Percentiles rank a stretch among this genome's conserved stretches.
These are phyloP conservation scores for Leucophenga montana DNA, from an alignment of 2,888 invertebrate species.

Conservation along the genomic window DNA sequence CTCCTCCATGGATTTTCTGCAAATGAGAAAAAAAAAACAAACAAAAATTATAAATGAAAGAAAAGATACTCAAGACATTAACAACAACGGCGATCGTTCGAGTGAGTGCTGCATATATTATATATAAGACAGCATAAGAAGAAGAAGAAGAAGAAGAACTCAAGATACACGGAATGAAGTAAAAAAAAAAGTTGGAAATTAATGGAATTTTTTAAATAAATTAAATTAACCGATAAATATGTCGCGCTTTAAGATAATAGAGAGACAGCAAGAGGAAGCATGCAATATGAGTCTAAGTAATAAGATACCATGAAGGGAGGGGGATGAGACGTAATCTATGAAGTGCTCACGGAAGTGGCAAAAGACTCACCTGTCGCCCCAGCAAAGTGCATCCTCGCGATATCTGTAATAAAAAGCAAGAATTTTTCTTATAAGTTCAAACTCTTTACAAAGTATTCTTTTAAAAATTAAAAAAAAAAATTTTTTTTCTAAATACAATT, in stretches of 20 bases:
- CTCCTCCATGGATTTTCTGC: conserved; percentile 90
- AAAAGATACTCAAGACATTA: conserved; percentile 38
- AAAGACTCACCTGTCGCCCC: conserved; percentile 87
- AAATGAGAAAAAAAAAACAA: conserved; percentile 75
- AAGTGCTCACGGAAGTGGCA: conserved; percentile 42
- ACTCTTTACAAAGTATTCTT: not conserved
- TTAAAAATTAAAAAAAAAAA: conserved; percentile 1
- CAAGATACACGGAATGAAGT: conserved; percentile 19
- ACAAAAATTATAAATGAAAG: conserved; percentile 23
- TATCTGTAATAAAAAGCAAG: conserved; percentile 81
- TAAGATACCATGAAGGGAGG: not conserved
- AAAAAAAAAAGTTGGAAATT: conserved; percentile 26
- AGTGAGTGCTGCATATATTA: conserved; percentile 53
- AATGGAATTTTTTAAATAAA: conserved; percentile 68
- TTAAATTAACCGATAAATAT: conserved; percentile 71
- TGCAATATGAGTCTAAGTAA: conserved; percentile 19
- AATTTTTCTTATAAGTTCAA: not conserved
- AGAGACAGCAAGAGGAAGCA: conserved; percentile 1
- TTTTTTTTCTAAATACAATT: not conserved
- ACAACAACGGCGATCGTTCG: conserved; percentile 43
- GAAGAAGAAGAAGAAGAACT: conserved; percentile 53
- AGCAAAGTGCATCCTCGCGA: conserved; percentile 89
- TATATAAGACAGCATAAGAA: conserved; percentile 58
- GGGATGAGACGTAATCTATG: not conserved
- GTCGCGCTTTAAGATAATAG: conserved; percentile 57